Percentiles rank a stretch among this genome's conserved stretches.
phyloP scores from a whole-genome alignment of 2,113 vertebrate genomes.

The Malurus cyaneus region DNA sequence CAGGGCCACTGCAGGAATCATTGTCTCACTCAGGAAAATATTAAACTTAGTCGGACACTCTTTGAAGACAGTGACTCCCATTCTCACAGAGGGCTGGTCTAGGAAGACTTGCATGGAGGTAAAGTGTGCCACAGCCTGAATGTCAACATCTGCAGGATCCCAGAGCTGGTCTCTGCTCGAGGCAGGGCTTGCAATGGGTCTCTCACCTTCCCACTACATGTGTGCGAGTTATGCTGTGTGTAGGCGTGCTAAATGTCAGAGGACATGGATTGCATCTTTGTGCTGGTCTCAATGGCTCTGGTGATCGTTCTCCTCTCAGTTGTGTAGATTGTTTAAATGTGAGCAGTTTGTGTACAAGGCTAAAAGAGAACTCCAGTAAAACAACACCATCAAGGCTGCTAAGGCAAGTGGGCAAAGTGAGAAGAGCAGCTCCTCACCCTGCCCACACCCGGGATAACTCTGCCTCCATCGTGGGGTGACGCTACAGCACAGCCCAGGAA shows the following conservation, averaged over 20 bases:
- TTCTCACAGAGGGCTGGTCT: neutral
- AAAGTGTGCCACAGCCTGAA: neutral
- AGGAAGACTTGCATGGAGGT: neutral
- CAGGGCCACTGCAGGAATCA: neutral
- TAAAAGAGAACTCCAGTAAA: neutral
- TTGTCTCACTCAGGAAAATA: neutral
- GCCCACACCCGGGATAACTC: neutral
- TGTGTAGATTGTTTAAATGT: neutral
- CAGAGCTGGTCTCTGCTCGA: neutral
- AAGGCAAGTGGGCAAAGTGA: neutral
- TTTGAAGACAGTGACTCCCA: neutral
- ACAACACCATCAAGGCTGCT: neutral
- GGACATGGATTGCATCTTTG: neutral
- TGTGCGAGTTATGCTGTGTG: neutral
- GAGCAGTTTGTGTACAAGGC: neutral
- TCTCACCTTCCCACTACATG: neutral
- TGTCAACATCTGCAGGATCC: neutral
- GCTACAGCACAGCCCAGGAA: neutral
- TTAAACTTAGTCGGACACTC: neutral
- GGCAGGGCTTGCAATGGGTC: neutral
- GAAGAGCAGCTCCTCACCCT: neutral
- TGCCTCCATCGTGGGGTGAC: neutral
- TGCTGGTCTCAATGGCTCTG: neutral
- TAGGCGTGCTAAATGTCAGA: neutral
- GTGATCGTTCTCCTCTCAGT: neutral